Percentiles rank a stretch among this genome's conserved stretches.
Evolutionary conservation across 1,140 invertebrate genomes (phyloP).

Genomic region (Oedothorax gibbosus): DNA sequence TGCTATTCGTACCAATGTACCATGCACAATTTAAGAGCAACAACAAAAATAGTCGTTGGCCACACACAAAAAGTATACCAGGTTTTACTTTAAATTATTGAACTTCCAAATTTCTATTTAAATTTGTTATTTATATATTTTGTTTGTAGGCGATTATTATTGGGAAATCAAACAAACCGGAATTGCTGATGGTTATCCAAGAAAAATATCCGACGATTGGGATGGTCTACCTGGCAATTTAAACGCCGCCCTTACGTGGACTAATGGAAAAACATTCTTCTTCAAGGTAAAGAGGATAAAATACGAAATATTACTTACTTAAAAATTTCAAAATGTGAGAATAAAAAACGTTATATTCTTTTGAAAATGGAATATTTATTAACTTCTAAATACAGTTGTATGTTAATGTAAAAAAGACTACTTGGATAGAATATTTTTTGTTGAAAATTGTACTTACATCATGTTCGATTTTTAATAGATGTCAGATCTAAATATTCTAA

Average conservation of each 20-base stretch:
- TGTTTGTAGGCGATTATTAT: constrained; percentile 70
- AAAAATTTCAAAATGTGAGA: no score
- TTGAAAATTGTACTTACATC: no score
- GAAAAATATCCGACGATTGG: constrained; percentile 81
- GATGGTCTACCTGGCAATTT: constrained; percentile 84
- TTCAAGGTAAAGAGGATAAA: constrained; percentile 61
- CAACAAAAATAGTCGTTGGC: no score
- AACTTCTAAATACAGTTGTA: no score
- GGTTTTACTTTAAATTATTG: background rate
- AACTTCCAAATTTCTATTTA: background rate
- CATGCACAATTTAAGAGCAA: no score
- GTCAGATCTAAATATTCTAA: no score
- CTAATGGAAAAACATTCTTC: constrained; percentile 91
- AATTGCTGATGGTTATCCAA: constrained; percentile 84
- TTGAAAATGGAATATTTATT: no score
- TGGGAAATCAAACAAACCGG: constrained; percentile 79
- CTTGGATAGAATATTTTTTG: no score
- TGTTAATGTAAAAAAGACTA: no score
- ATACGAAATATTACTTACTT: background rate
- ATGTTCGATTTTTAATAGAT: no score
- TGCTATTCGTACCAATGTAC: no score
- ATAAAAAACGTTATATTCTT: no score
- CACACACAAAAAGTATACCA: background rate
- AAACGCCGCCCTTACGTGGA: constrained; percentile 88
- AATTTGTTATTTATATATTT: background rate